Evolutionary conservation across 1,140 invertebrate genomes (phyloP).

Genomic region (Bacillus rossius): DNA sequence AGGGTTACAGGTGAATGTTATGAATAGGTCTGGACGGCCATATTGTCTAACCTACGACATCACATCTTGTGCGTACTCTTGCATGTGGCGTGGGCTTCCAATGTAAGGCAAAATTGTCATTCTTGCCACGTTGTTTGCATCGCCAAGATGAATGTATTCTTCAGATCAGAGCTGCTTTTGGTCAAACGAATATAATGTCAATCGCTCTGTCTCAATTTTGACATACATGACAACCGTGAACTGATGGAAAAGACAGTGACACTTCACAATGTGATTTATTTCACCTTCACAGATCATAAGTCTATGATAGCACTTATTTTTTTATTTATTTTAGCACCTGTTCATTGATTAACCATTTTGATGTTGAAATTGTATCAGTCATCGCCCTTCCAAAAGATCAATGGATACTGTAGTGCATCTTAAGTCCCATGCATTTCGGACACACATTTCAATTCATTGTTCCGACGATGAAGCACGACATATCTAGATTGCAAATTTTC

Average conservation of each 20-base stretch:
- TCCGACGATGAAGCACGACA: slow-evolving; percentile 40
- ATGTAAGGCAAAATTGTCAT: slow-evolving; percentile 7
- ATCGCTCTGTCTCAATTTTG: slow-evolving; percentile 37
- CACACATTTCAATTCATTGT: slow-evolving; percentile 24
- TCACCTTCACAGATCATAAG: no score
- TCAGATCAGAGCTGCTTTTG: slow-evolving; percentile 40
- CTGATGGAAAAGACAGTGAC: slow-evolving; percentile 14
- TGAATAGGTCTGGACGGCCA: slow-evolving; percentile 31
- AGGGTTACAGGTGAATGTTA: slow-evolving; percentile 30
- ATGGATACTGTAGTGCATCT: slow-evolving; percentile 43
- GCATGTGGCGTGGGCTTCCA: slow-evolving; percentile 6
- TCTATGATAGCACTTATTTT: no score
- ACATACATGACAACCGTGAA: slow-evolving; percentile 38
- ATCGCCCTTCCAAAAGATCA: slow-evolving; percentile 8
- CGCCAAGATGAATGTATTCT: slow-evolving; percentile 41
- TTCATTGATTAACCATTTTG: slow-evolving; percentile 8
- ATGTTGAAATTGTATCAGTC: slow-evolving; percentile 13
- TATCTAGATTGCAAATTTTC: slow-evolving; percentile 37
- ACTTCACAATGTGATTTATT: no score
- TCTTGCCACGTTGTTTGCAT: slow-evolving; percentile 21
- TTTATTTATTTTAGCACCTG: neutral
- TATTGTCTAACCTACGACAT: slow-evolving; percentile 7
- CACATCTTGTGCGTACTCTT: slow-evolving; percentile 12
- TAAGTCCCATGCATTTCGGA: slow-evolving; percentile 37
- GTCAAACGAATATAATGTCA: slow-evolving; percentile 34